phyloP scores from a whole-genome alignment of 2,797 vertebrate species.

The Anguilla marmorata region DNA sequence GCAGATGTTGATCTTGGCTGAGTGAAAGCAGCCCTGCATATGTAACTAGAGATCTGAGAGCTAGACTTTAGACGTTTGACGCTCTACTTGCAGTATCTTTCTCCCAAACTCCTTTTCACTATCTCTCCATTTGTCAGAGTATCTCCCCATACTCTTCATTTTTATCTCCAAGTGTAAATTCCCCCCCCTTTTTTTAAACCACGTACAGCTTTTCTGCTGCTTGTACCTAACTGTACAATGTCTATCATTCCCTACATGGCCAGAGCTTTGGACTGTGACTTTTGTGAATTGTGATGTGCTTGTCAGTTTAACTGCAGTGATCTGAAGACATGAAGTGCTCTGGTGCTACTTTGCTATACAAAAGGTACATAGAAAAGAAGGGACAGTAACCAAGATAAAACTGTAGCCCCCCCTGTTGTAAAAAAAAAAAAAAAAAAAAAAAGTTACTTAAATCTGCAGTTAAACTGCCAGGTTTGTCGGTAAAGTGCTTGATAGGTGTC shows the following conservation, averaged over 20 bases:
- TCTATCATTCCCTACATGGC: background rate
- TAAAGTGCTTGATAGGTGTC: background rate
- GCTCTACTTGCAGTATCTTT: background rate
- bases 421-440: background rate
- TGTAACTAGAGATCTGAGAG: slow-evolving; percentile 3
- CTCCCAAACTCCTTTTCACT: background rate
- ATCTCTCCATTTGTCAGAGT: background rate
- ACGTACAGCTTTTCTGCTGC: background rate
- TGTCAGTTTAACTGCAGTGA: background rate
- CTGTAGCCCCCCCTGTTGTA: background rate
- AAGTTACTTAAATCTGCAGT: background rate
- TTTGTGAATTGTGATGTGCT: background rate
- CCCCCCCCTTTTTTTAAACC: too few relatives aligned
- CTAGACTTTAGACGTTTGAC: background rate
- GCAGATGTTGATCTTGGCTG: slow-evolving; percentile 8
- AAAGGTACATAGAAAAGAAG: background rate
- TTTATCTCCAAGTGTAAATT: background rate
- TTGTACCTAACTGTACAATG: background rate
- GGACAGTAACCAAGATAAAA: background rate
- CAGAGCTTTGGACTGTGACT: background rate
- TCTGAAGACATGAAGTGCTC: background rate
- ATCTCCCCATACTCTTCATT: background rate
- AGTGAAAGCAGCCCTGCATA: slow-evolving; percentile 8
- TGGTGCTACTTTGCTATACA: background rate
- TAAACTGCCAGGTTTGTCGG: too few relatives aligned